phyloP scores from a whole-genome alignment of 2,113 vertebrate species.

The Gopherus flavomarginatus region DNA sequence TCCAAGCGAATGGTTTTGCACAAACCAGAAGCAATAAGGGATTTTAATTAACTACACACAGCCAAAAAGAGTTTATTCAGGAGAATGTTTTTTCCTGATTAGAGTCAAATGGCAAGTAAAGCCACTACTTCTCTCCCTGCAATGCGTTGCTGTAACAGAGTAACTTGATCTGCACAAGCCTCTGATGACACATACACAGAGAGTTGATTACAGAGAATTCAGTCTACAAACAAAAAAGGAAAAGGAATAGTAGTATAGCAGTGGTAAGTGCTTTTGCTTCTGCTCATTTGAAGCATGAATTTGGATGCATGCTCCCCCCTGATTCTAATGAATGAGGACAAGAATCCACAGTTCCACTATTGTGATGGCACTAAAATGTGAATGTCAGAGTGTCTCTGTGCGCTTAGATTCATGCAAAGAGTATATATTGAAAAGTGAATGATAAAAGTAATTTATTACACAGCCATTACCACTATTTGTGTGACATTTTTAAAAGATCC shows the following conservation, averaged over 20 bases:
- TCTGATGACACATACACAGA: background rate
- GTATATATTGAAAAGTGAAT: background rate
- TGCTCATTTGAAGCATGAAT: accelerated
- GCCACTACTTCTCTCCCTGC: background rate
- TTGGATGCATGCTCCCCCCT: background rate
- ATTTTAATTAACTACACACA: conserved; percentile 25
- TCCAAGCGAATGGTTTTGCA: background rate
- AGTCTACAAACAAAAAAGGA: background rate
- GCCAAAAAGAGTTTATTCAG: background rate
- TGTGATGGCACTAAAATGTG: background rate
- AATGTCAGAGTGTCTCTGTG: no score
- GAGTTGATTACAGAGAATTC: background rate
- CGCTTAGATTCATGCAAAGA: no score
- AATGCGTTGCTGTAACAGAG: background rate
- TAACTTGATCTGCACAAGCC: background rate
- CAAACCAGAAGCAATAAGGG: background rate
- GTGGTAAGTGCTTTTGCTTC: background rate
- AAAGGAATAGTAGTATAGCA: background rate
- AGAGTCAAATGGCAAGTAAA: background rate
- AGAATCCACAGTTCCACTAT: background rate
- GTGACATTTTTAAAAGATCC: background rate
- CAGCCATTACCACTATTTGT: background rate
- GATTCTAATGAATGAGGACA: background rate
- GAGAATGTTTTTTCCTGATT: conserved; percentile 7
- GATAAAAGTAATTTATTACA: background rate